These are phyloP conservation scores for Chaitophorus viminalis DNA, from an alignment of 2,888 invertebrate species.

Conservation along the genomic window DNA sequence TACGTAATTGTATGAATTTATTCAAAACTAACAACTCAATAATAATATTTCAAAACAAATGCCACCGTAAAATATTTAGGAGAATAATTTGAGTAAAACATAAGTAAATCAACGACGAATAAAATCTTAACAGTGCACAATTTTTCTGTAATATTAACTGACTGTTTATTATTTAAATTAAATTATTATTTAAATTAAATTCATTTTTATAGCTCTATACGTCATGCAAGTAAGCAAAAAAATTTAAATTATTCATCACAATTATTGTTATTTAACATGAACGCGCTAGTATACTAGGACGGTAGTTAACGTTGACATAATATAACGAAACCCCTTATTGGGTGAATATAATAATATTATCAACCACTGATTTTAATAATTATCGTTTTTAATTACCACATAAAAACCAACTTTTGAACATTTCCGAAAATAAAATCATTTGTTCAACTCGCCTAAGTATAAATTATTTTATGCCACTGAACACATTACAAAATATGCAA, in stretches of 20 bases:
- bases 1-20: neutral
- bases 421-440: neutral
- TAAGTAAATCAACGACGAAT: neutral
- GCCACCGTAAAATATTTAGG: neutral
- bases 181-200: neutral
- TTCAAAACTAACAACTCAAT: neutral
- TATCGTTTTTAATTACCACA: neutral
- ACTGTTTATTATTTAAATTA: conserved; percentile 9
- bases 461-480: no score
- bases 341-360: neutral
- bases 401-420: neutral
- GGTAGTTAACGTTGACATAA: conserved; percentile 6
- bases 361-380: neutral
- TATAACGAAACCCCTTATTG: neutral
- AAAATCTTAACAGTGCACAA: neutral
- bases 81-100: neutral
- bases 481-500: no score
- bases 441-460: no score
- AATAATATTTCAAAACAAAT: neutral
- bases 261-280: conserved; percentile 25
- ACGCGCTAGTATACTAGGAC: neutral
- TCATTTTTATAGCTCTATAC: neutral
- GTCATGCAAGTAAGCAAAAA: neutral
- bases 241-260: conserved; percentile 11
- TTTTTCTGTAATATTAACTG: conserved; percentile 8